Conservation (phyloP, 2,888 invertebrate genomes). For the Coremacera marginata region DNA sequence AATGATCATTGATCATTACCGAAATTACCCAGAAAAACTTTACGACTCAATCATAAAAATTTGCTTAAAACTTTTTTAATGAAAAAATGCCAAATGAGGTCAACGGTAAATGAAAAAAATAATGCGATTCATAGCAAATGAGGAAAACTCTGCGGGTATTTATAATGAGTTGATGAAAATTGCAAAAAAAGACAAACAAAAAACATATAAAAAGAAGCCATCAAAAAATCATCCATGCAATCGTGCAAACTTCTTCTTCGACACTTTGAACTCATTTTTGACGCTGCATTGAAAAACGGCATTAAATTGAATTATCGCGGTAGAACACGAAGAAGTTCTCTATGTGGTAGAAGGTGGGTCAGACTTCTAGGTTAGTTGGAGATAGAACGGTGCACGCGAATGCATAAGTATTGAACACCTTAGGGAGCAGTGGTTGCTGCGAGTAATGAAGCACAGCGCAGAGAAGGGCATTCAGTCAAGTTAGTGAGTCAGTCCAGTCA, state of each 20-base stretch:
- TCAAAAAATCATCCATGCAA: neutral
- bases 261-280: slow-evolving; percentile 15
- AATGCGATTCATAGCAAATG: neutral
- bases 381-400: neutral
- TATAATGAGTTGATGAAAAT: too few relatives aligned
- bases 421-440: too few relatives aligned
- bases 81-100: neutral
- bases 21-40: too few relatives aligned
- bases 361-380: slow-evolving; percentile 5
- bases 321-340: slow-evolving; percentile 2
- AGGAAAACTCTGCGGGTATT: too few relatives aligned
- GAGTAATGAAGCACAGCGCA: too few relatives aligned
- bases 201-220: neutral
- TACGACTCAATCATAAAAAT: too few relatives aligned
- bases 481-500: neutral
- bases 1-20: too few relatives aligned
- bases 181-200: neutral
- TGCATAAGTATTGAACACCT: neutral
- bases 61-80: neutral
- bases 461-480: too few relatives aligned
- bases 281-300: neutral
- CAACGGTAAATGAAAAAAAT: neutral
- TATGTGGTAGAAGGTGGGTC: slow-evolving; percentile 1
- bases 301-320: slow-evolving; percentile 7
- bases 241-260: neutral